Percentiles rank a stretch among this genome's conserved stretches.
Evolutionary conservation across 2,113 vertebrate genomes (phyloP).

Genomic region (Poeciliopsis retropinna): DNA sequence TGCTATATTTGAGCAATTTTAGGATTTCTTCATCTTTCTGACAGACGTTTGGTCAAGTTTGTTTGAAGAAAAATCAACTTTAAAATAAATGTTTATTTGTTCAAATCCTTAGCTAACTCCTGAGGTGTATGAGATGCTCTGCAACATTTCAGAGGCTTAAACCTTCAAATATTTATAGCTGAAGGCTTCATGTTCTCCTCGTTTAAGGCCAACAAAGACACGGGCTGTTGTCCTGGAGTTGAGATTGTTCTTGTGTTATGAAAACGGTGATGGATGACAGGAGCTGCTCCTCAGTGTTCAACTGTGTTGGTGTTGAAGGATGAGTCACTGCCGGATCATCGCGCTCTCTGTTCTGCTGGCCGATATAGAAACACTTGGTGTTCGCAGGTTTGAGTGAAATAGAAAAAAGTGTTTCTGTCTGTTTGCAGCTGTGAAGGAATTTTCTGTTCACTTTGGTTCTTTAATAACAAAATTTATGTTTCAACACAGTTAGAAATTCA

Average conservation of each 20-base stretch:
- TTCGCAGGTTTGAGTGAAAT: slow-evolving; percentile 18
- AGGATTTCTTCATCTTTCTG: no score
- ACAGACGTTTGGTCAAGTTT: no score
- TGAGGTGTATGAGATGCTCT: background rate
- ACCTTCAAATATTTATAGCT: no score
- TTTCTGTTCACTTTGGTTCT: background rate
- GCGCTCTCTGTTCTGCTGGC: slow-evolving; percentile 18
- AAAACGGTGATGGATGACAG: slow-evolving; percentile 5
- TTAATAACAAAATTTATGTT: background rate
- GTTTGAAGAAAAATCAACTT: no score
- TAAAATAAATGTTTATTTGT: no score
- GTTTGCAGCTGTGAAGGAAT: background rate
- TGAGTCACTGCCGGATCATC: slow-evolving; percentile 61
- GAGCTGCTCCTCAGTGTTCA: slow-evolving; percentile 43
- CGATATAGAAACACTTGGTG: slow-evolving; percentile 61
- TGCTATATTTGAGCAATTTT: no score
- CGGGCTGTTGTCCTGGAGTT: slow-evolving; percentile 11
- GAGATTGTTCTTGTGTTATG: slow-evolving; percentile 26
- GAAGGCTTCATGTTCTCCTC: background rate
- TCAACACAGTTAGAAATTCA: background rate
- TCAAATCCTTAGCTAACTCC: background rate
- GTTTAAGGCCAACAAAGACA: slow-evolving; percentile 8
- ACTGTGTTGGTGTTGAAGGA: slow-evolving; percentile 61
- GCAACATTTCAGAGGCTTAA: slow-evolving; percentile 2
- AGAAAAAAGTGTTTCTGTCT: slow-evolving; percentile 2